A percentile compares a stretch with the other conserved stretches of the same genome.
Evolutionary conservation across 2,113 vertebrate species (phyloP).

Genomic region (Gallinago paraguaiae): DNA sequence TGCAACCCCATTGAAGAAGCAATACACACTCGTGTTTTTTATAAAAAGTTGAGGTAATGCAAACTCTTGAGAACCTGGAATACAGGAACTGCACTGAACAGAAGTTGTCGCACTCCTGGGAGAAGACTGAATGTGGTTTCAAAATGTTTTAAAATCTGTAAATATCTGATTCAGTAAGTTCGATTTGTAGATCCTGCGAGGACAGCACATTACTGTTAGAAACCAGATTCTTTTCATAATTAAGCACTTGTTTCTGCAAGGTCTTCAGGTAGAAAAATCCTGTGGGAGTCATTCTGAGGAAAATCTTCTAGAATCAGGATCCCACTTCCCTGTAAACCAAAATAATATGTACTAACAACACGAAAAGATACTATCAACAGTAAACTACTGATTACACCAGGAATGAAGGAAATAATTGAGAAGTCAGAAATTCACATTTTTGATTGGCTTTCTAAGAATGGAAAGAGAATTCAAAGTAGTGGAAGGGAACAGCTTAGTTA

Average conservation of each 20-base stretch:
- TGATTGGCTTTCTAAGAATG: not conserved
- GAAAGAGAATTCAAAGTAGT: not conserved
- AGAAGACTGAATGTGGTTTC: not conserved
- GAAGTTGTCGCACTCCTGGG: not conserved
- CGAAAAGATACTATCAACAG: not conserved
- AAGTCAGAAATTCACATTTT: not conserved
- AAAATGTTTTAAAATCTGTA: not conserved
- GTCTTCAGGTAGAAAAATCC: not conserved
- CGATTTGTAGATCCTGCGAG: not conserved
- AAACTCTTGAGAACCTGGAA: not conserved
- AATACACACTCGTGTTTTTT: not conserved
- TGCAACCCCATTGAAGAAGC: not conserved
- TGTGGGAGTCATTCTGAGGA: not conserved
- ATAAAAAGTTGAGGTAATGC: not conserved
- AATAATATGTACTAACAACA: not conserved
- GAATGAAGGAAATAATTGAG: not conserved
- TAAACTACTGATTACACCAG: not conserved
- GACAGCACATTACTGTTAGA: not conserved
- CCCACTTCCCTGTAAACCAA: not conserved
- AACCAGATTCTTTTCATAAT: not conserved
- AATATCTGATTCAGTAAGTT: not conserved
- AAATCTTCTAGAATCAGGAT: not conserved
- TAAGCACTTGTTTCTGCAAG: not conserved
- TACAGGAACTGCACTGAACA: not conserved
- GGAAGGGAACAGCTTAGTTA: not conserved